These are phyloP conservation scores for Aelia acuminata DNA, from an alignment of 2,888 invertebrate species.

Conservation along the genomic window DNA sequence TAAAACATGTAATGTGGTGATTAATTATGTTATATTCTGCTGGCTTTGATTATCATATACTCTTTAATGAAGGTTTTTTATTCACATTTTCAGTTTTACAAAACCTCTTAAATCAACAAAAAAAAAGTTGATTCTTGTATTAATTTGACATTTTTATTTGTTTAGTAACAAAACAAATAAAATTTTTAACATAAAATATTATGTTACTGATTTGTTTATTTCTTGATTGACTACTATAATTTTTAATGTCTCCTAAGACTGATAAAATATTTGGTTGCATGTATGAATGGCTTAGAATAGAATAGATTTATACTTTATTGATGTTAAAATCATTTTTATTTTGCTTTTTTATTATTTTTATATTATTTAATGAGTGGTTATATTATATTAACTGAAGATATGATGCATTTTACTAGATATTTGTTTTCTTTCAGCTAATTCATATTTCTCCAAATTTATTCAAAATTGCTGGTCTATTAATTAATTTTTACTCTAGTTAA, in stretches of 20 bases:
- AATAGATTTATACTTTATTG: not conserved
- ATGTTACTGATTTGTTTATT: not conserved
- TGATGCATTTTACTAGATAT: not conserved
- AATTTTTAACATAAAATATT: too few species aligned
- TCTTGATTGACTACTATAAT: not conserved
- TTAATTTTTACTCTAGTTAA: not conserved
- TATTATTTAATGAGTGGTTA: not conserved
- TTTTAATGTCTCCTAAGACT: constrained; percentile 13
- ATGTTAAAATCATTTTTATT: not conserved
- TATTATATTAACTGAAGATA: not conserved
- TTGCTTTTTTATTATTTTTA: not conserved
- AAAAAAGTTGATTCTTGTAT: not conserved
- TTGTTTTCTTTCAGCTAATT: not conserved
- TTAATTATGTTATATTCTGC: not conserved
- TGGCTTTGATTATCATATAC: not conserved
- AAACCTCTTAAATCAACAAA: not conserved
- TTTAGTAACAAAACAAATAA: not conserved
- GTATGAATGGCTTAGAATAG: not conserved
- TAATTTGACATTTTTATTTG: too few species aligned
- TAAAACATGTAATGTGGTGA: not conserved
- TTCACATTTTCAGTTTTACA: not conserved
- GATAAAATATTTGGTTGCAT: not conserved
- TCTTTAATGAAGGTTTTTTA: not conserved
- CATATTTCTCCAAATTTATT: not conserved
- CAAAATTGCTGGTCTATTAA: not conserved